phyloP scores from a whole-genome alignment of 2,888 invertebrate genomes.

The Caenorhabditis drosophilae region DNA sequence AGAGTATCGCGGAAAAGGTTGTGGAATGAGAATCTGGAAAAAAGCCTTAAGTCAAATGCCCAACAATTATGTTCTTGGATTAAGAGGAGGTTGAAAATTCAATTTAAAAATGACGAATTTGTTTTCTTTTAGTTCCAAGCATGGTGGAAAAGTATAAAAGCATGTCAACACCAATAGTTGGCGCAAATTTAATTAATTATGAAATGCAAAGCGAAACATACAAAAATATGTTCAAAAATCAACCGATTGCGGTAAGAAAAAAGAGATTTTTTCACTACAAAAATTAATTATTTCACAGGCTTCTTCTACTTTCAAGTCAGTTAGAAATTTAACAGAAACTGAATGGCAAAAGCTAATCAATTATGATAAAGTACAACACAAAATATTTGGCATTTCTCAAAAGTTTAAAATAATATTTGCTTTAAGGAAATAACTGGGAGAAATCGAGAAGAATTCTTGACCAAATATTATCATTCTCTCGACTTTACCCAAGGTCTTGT shows the following conservation, averaged over 20 bases:
- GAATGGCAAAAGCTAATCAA: constrained; percentile 21
- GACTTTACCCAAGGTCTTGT: constrained; percentile 25
- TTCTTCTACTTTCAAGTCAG: too few relatives aligned
- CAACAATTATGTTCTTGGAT: constrained; percentile 23
- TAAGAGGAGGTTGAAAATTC: constrained; percentile 33
- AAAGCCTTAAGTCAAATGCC: constrained; percentile 37
- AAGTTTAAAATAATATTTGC: too few relatives aligned
- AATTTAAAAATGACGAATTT: background rate
- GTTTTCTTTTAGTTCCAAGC: constrained; percentile 22
- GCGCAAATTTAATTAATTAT: constrained; percentile 26
- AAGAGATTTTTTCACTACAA: too few relatives aligned
- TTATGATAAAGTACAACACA: constrained; percentile 22
- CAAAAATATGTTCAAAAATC: constrained; percentile 2
- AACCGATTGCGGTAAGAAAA: background rate
- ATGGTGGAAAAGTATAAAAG: constrained; percentile 37
- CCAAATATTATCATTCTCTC: constrained; percentile 3
- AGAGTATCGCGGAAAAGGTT: constrained; percentile 42
- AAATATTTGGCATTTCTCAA: too few relatives aligned
- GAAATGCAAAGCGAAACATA: constrained; percentile 14
- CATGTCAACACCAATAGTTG: constrained; percentile 32
- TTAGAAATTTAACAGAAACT: constrained; percentile 14
- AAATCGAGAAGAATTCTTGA: constrained; percentile 11
- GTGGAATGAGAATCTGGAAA: constrained; percentile 41
- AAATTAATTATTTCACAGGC: too few relatives aligned
- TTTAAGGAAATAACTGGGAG: constrained; percentile 12